Base-by-base conservation (phyloP, 2,888 invertebrate genomes). In the Archaeoteleia sp. region DNA sequence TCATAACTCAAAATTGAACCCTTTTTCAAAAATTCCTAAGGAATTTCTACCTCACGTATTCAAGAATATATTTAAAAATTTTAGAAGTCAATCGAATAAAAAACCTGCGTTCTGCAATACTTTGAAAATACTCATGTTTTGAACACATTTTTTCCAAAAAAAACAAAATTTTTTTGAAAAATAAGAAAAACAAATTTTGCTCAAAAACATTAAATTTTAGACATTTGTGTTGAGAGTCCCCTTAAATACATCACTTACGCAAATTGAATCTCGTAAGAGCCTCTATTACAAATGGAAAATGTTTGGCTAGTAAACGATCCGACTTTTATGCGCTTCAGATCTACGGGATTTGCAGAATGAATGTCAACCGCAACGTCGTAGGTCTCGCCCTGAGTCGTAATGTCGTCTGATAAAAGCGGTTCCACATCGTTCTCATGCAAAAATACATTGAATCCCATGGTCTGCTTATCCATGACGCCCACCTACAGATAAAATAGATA, bases 271-370 rank as follows among this genome's bases (percentile, higher is more conserved):
- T 87, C 88, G 73, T 89, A 89, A 82, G 87, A 87, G 34, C 90
- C 90, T 14, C 87, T 85, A 82, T 91, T 91, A 12, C 86, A 80
- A 15, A 91, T 82, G 37, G 85, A 85, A 82, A 90, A 88, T 29
- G 85, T 82, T 48, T 86, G 80, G 0, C 73, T 77, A 10, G 87
- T 83, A 0, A 87, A 85, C 0, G 87, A 86, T 54, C 87, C 88
- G 1, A 90, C 89, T 86, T 88, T 90, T 1, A 90, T 87, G 49
- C 87, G 87, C 43, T 89, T 89, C 62, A 90, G 88, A 71, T 90
- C 86, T 9, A 91, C 85, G 0, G 86, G 85, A 71, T 87, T 86
- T 39, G 88, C 87, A 55, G 86, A 82, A 8, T 86, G 85, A 54
- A 88, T 86, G 73, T 90, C 88, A 4, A 91, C 83, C 75, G 85